Conservation (phyloP, 1,140 invertebrate genomes). For the Phenacoccus solenopsis region DNA sequence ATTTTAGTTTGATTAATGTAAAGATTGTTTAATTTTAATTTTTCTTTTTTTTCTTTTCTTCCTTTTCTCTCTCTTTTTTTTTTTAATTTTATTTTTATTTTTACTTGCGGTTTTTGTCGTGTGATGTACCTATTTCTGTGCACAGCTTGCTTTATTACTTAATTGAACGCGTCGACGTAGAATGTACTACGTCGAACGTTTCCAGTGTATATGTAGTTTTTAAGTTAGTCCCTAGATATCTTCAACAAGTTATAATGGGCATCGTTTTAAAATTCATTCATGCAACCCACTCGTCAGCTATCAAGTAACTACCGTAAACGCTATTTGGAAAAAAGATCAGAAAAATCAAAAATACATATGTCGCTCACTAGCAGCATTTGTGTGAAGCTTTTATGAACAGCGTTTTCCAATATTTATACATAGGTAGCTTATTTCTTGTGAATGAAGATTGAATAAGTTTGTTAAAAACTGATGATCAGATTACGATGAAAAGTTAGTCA, state of each 20-base stretch:
- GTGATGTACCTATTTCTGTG: conserved; percentile 16
- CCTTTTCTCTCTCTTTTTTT: not conserved
- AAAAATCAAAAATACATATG: too few relatives aligned
- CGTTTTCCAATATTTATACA: too few relatives aligned
- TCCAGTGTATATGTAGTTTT: not conserved
- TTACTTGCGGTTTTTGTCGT: not conserved
- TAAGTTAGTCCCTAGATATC: not conserved
- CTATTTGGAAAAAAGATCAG: not conserved
- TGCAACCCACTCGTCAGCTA: too few relatives aligned
- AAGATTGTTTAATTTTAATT: not conserved
- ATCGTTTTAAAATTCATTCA: too few relatives aligned
- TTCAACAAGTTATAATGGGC: too few relatives aligned
- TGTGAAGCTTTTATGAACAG: too few relatives aligned
- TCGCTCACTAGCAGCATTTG: too few relatives aligned
- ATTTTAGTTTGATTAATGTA: not conserved
- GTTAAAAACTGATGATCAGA: not conserved
- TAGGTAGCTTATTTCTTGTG: not conserved
- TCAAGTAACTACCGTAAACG: not conserved
- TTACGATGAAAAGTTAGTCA: not conserved
- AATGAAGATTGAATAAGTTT: not conserved
- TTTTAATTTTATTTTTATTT: not conserved
- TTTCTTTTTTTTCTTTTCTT: not conserved
- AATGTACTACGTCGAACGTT: too few relatives aligned
- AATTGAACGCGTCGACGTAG: not conserved
- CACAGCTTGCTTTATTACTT: not conserved